A percentile compares a stretch with the other conserved stretches of the same genome.
Evolutionary conservation across 2,888 invertebrate genomes (phyloP).

Genomic region (Diaphora mendica): DNA sequence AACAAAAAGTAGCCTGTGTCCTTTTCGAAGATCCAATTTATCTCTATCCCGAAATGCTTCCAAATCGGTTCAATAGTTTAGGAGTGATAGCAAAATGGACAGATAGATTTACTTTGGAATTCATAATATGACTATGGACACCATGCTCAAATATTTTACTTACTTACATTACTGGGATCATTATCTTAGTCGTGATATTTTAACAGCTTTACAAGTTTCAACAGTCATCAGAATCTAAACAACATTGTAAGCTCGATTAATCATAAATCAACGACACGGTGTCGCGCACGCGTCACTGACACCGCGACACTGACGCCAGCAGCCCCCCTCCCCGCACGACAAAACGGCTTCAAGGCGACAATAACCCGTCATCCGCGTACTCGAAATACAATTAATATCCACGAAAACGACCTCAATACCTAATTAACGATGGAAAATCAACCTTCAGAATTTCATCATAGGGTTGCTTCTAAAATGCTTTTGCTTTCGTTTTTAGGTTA

Average conservation of each 20-base stretch:
- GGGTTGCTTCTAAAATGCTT: constrained; percentile 24
- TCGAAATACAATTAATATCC: constrained; percentile 62
- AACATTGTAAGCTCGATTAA: constrained; percentile 47
- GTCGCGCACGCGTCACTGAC: constrained; percentile 32
- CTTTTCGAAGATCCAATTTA: no score
- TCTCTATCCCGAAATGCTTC: no score
- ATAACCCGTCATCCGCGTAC: constrained; percentile 59
- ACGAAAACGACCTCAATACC: constrained; percentile 41
- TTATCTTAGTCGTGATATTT: not conserved
- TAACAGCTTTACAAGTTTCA: constrained; percentile 10
- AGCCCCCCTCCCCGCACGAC: constrained; percentile 34
- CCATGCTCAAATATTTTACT: not conserved
- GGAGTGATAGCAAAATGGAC: no score
- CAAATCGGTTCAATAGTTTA: no score
- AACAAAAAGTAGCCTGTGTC: no score
- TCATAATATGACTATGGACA: no score
- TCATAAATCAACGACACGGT: constrained; percentile 44
- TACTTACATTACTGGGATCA: not conserved
- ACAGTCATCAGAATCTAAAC: constrained; percentile 46
- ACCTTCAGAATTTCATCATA: constrained; percentile 27
- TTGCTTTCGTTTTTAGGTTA: constrained; percentile 32
- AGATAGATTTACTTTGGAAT: no score
- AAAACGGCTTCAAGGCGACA: constrained; percentile 60
- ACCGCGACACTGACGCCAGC: constrained; percentile 41
- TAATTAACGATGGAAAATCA: constrained; percentile 40